Conservation (phyloP, 2,113 vertebrate species). For the Synodontis membranacea region DNA sequence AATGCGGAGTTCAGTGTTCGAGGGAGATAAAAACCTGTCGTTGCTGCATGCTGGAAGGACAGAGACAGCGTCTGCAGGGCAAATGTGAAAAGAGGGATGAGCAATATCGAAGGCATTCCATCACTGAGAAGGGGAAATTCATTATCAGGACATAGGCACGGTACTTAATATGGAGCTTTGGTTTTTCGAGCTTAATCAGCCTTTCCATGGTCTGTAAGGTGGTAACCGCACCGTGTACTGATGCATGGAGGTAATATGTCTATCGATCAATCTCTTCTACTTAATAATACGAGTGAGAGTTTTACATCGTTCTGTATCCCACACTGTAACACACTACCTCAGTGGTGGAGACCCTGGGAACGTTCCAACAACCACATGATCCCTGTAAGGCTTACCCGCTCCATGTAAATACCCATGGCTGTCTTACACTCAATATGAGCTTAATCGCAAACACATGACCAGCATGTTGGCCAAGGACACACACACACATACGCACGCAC, state of each 20-base stretch:
- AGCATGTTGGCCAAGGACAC: slow-evolving; percentile 11
- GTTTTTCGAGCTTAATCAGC: background rate
- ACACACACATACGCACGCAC: slow-evolving; percentile 14
- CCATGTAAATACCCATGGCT: slow-evolving; percentile 25
- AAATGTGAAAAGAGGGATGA: background rate
- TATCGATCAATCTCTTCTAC: background rate
- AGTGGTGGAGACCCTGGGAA: slow-evolving; percentile 23
- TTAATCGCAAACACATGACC: slow-evolving; percentile 47
- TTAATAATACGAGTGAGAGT: slow-evolving; percentile 12
- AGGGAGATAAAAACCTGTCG: background rate
- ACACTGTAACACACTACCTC: slow-evolving; percentile 4
- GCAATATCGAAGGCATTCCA: background rate
- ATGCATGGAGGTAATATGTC: background rate
- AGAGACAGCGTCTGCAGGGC: background rate
- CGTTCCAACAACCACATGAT: slow-evolving; percentile 17
- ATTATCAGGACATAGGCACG: background rate
- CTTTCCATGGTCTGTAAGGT: background rate
- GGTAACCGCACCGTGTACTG: background rate
- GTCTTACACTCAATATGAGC: slow-evolving; percentile 25
- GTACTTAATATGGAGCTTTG: background rate
- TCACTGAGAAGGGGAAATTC: background rate
- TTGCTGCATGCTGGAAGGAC: background rate
- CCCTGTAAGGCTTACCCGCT: slow-evolving; percentile 27
- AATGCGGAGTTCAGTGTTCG: background rate
- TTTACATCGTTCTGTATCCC: background rate